Percentiles rank a stretch among this genome's conserved stretches.
phyloP scores from a whole-genome alignment of 2,113 vertebrate genomes.

The Onychorhynchus coronatus region DNA sequence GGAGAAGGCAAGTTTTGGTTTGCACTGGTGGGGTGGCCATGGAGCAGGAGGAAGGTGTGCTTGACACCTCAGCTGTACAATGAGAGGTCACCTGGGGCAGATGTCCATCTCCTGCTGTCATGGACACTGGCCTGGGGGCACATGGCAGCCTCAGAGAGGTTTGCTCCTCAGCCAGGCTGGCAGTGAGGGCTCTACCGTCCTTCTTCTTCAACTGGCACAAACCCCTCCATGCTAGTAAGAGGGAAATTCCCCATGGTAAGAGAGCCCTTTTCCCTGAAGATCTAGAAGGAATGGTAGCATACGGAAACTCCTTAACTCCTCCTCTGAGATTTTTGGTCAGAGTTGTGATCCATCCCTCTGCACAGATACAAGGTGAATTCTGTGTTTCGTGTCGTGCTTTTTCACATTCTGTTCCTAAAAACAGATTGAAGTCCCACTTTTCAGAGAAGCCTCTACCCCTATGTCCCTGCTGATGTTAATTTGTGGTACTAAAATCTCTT shows the following conservation, averaged over 20 bases:
- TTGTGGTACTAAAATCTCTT: neutral
- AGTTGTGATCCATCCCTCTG: neutral
- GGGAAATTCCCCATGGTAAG: neutral
- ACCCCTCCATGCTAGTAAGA: neutral
- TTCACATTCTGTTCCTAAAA: neutral
- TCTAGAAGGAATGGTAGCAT: neutral
- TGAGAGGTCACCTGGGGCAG: constrained; percentile 77
- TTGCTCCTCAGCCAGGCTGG: constrained; percentile 67
- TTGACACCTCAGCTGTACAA: constrained; percentile 63
- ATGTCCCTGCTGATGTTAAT: neutral
- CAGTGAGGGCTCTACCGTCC: neutral
- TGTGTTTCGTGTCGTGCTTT: accelerated
- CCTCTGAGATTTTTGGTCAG: neutral
- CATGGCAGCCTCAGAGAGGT: constrained; percentile 71
- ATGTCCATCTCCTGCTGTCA: constrained; percentile 66
- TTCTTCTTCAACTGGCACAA: neutral
- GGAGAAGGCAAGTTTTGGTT: neutral
- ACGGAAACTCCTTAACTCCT: neutral
- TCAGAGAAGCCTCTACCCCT: accelerated
- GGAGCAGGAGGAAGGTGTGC: neutral
- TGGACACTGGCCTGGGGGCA: constrained; percentile 68
- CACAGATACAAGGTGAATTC: neutral
- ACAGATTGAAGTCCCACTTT: neutral
- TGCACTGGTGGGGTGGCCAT: neutral
- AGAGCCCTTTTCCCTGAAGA: neutral